Percentiles rank a stretch among this genome's conserved stretches.
These are phyloP conservation scores for Euproctis similis DNA, from an alignment of 2,888 invertebrate genomes.

Conservation along the genomic window DNA sequence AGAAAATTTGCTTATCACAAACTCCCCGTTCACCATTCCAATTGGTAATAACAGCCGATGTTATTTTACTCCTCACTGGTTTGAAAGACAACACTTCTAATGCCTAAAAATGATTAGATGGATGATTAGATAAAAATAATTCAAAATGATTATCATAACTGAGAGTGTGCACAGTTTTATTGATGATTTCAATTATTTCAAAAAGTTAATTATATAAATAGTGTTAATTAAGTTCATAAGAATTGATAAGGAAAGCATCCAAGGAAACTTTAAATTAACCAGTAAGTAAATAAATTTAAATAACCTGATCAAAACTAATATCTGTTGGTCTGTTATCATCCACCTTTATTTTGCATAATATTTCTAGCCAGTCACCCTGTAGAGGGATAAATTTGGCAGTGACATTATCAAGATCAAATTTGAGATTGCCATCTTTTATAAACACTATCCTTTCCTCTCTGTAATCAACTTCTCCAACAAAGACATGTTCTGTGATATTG, in stretches of 20 bases:
- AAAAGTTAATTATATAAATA: too few relatives aligned
- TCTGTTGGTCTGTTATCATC: slow-evolving; percentile 71
- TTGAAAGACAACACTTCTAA: slow-evolving; percentile 77
- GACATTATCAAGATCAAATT: slow-evolving; percentile 77
- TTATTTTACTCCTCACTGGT: slow-evolving; percentile 75
- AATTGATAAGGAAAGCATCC: too few relatives aligned
- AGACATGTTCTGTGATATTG: slow-evolving; percentile 46
- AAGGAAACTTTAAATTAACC: background rate
- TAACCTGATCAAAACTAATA: slow-evolving; percentile 58
- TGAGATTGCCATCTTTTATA: slow-evolving; percentile 74
- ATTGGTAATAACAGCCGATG: slow-evolving; percentile 64
- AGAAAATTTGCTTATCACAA: slow-evolving; percentile 77
- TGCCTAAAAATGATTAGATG: slow-evolving; percentile 44
- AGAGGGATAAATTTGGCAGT: slow-evolving; percentile 79
- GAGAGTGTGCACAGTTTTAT: too few relatives aligned
- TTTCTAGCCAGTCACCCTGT: slow-evolving; percentile 81
- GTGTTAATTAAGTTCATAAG: too few relatives aligned
- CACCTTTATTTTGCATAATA: slow-evolving; percentile 78
- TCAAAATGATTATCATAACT: too few relatives aligned
- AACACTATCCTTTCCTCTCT: slow-evolving; percentile 47
- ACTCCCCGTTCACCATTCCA: slow-evolving; percentile 65
- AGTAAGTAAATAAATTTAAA: background rate
- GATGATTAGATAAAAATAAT: too few relatives aligned
- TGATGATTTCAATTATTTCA: too few relatives aligned
- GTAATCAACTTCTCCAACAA: slow-evolving; percentile 48